Conservation (phyloP, 2,797 vertebrate species). For the Huso huso region DNA sequence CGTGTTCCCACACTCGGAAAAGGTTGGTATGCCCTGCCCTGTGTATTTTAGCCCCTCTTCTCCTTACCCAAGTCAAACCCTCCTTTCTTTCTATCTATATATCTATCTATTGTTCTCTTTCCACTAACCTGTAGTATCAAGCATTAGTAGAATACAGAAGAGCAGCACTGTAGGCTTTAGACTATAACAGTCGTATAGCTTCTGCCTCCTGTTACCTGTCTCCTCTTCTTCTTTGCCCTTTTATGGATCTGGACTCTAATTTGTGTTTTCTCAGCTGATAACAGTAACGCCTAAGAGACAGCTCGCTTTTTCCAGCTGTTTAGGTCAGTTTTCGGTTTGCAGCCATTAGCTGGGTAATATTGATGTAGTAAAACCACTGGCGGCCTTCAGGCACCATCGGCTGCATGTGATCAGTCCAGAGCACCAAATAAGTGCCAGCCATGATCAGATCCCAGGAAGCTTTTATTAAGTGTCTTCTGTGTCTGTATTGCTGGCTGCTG, state of each 20-base stretch:
- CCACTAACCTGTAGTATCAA: constrained; percentile 82
- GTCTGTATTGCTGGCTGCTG: too few relatives aligned
- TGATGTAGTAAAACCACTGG: too few relatives aligned
- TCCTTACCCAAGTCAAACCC: constrained; percentile 92
- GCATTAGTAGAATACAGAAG: constrained; percentile 57
- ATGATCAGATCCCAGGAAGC: too few relatives aligned
- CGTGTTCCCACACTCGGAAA: constrained; percentile 99
- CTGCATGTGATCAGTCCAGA: too few relatives aligned
- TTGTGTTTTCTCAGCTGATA: too few relatives aligned
- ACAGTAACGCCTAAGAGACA: too few relatives aligned
- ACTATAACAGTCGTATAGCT: constrained; percentile 56
- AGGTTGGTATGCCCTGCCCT: constrained; percentile 99
- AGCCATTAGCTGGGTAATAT: too few relatives aligned
- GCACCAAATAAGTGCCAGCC: too few relatives aligned
- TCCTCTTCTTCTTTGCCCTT: constrained; percentile 52
- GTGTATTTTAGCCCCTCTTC: constrained; percentile 95
- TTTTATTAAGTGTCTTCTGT: too few relatives aligned
- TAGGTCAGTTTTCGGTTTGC: too few relatives aligned
- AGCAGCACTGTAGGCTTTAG: constrained; percentile 65
- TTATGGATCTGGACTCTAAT: neutral
- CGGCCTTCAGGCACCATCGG: too few relatives aligned
- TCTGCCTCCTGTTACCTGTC: constrained; percentile 55
- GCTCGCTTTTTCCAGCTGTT: too few relatives aligned
- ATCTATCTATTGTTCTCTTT: constrained; percentile 33
- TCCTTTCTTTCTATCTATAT: constrained; percentile 61